A percentile compares a stretch with the other conserved stretches of the same genome.
phyloP scores from a whole-genome alignment of 2,888 invertebrate genomes.

The Leptinotarsa rubiginosa region DNA sequence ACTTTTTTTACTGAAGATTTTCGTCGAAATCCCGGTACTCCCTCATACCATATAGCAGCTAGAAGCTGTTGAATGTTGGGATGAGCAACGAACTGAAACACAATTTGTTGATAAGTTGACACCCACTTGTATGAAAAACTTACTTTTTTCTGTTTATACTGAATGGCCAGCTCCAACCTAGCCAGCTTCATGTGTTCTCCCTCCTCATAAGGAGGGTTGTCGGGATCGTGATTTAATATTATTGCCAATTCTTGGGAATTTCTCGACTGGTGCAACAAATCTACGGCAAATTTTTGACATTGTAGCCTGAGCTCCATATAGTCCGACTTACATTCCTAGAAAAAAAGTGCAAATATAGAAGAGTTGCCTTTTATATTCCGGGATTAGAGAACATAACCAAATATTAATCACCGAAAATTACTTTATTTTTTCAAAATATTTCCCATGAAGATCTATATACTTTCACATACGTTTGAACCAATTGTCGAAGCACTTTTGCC shows the following conservation, averaged over 20 bases:
- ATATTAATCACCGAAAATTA: too few species aligned
- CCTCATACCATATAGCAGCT: constrained; percentile 95
- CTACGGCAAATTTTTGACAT: constrained; percentile 92
- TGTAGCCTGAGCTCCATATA: constrained; percentile 88
- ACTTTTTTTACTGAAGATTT: constrained; percentile 79
- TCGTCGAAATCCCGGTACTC: constrained; percentile 91
- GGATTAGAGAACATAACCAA: too few species aligned
- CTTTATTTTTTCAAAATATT: too few species aligned
- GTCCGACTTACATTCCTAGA: constrained; percentile 87
- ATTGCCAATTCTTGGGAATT: constrained; percentile 94
- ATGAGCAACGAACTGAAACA: constrained; percentile 73
- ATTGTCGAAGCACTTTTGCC: too few species aligned
- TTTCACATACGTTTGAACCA: too few species aligned
- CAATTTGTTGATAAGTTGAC: not conserved
- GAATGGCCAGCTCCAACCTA: constrained; percentile 89
- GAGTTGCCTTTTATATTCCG: too few species aligned
- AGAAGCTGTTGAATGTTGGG: constrained; percentile 93
- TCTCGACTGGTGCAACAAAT: constrained; percentile 89
- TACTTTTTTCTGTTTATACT: constrained; percentile 95
- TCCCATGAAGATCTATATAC: too few species aligned
- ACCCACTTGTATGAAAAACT: not conserved
- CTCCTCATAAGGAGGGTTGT: constrained; percentile 76
- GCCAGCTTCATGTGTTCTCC: constrained; percentile 88
- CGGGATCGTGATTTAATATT: constrained; percentile 91
- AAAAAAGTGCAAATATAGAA: constrained; percentile 26